Percentiles rank a stretch among this genome's conserved stretches.
Evolutionary conservation across 2,797 vertebrate genomes (phyloP).

Genomic region (Sarcophilus harrisii): DNA sequence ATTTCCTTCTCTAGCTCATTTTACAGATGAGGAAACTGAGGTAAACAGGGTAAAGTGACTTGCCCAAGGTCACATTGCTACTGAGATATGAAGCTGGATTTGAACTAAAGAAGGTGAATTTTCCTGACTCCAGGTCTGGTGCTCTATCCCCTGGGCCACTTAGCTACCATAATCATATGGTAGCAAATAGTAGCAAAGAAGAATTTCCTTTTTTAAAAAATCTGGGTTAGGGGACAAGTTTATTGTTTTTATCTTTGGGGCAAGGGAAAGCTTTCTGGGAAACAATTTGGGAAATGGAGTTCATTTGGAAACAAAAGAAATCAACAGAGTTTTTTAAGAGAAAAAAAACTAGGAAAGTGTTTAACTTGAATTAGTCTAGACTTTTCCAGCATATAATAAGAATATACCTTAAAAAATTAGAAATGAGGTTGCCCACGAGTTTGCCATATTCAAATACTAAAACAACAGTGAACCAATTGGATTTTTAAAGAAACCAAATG

Average conservation of each 20-base stretch:
- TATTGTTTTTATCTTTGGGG: neutral
- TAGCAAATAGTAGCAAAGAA: slow-evolving; percentile 2
- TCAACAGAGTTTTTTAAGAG: neutral
- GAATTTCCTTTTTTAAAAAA: slow-evolving; percentile 45
- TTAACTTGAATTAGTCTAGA: slow-evolving; percentile 29
- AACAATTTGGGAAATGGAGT: neutral
- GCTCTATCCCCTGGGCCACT: neutral
- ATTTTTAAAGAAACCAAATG: slow-evolving; percentile 70
- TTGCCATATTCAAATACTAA: slow-evolving; percentile 53
- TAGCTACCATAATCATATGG: neutral
- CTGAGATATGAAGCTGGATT: neutral
- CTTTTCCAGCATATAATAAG: slow-evolving; percentile 27
- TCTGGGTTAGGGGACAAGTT: neutral
- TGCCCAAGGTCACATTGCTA: neutral
- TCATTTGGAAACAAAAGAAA: neutral
- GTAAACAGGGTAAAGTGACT: neutral
- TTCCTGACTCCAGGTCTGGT: neutral
- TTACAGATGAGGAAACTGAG: neutral
- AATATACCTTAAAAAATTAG: slow-evolving; percentile 19
- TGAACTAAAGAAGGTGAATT: neutral
- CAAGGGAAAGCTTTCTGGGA: neutral
- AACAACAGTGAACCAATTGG: slow-evolving; percentile 57
- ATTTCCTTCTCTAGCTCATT: neutral
- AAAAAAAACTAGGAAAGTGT: neutral
- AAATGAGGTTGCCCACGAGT: slow-evolving; percentile 1